Percentiles rank a stretch among this genome's conserved stretches.
phyloP scores from a whole-genome alignment of 2,888 invertebrate species.

The Lutraria lutraria region DNA sequence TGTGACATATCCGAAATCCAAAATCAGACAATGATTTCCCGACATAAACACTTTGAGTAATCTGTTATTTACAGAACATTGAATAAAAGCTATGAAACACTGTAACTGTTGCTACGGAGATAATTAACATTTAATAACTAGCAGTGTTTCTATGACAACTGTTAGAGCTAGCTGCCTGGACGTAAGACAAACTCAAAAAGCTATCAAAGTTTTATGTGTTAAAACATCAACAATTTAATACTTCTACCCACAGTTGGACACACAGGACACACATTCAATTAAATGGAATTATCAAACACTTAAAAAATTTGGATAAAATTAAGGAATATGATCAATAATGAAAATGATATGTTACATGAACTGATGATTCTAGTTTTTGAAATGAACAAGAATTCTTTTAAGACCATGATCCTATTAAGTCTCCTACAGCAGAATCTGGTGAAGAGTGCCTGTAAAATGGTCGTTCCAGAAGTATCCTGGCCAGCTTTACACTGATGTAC shows the following conservation, averaged over 20 bases:
- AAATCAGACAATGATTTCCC: background rate
- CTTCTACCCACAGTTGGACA: background rate
- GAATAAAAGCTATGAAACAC: background rate
- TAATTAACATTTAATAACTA: background rate
- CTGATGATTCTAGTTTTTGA: background rate
- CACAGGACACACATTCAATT: background rate
- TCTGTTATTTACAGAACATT: background rate
- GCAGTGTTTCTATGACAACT: conserved; percentile 8
- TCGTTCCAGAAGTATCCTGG: background rate
- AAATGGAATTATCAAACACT: background rate
- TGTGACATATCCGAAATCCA: background rate
- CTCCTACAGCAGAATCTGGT: background rate
- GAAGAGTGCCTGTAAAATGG: background rate
- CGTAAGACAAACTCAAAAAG: background rate
- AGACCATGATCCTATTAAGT: background rate
- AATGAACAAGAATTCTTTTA: background rate
- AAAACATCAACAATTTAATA: background rate
- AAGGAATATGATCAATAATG: background rate
- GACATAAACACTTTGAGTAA: background rate
- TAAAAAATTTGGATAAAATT: background rate
- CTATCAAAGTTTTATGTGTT: background rate
- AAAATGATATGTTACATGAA: conserved; percentile 6
- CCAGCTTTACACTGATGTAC: background rate
- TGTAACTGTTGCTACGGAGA: background rate
- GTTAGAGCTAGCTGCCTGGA: conserved; percentile 5